Base-by-base conservation (phyloP, 2,113 vertebrate genomes). In the Gallinago undulata region DNA sequence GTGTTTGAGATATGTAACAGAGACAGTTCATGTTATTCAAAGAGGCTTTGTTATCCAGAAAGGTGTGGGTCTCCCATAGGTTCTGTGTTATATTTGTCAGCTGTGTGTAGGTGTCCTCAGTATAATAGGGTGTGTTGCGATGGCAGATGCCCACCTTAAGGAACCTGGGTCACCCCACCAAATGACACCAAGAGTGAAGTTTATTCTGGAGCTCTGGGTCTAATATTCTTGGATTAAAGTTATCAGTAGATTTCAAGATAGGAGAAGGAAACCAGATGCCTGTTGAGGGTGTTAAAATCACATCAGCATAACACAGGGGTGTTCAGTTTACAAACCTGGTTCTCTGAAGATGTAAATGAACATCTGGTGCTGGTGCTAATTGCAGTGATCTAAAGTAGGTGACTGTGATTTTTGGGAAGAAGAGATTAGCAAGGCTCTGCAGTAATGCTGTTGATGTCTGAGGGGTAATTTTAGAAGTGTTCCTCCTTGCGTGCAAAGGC, bases 311-410 rank as follows among this genome's bases (percentile, higher is more conserved):
- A 82, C 50, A 84, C 15, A 35, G 25, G 27, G 87, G 67, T 33
- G 62, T 94, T 95, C 72, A 22, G 53, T 96, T 97, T 97, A 87
- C 90, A 66, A 94, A 96, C 67, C 70, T 62, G 55, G 11, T 56
- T 86, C 79, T 94, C 59, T 96, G 90, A 95, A 97, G 75, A 89
- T 97, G 93, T 95, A 94, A 98, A 97, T 92, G 96, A 98, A 94
- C 96, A 92, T 96, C 87, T 97, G 95, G 90, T 93, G 88, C 68
- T 7, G 4, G 70, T 86, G 95, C 35, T 97, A 97, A 97, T 95
- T 97, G 77, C 78, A 90, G 62, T 84, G 76, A 89, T 96, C 70
- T 96, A 39, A 96, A 97, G 80, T 72, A 78, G 55, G 80, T 77
- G 91, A 67, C 90, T 89, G 83, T 91, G 84, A 88, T 95, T 97